A percentile compares a stretch with the other conserved stretches of the same genome.
These are phyloP conservation scores for Tuta absoluta DNA, from an alignment of 2,888 invertebrate genomes.

Conservation along the genomic window DNA sequence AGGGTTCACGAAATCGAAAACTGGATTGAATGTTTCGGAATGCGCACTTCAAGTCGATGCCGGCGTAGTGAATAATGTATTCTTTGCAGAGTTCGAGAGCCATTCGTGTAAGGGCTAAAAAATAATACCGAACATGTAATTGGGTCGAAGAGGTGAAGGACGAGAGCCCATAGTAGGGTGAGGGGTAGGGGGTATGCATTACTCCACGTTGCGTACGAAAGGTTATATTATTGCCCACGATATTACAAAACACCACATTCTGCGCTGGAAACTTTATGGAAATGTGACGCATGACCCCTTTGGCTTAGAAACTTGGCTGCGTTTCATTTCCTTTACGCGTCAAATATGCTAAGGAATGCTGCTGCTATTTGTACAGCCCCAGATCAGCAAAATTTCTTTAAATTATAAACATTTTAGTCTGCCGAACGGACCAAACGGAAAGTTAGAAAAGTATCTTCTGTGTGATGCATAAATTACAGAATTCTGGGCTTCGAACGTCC, in stretches of 20 bases:
- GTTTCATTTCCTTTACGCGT: conserved; percentile 45
- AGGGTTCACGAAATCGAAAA: conserved; percentile 20
- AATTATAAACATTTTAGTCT: not conserved
- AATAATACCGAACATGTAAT: conserved; percentile 51
- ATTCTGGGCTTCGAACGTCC: not conserved
- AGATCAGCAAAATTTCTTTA: not conserved
- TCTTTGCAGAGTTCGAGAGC: conserved; percentile 22
- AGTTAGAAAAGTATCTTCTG: not conserved
- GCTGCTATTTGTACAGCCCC: not conserved
- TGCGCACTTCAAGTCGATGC: conserved; percentile 10
- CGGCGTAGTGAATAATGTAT: conserved; percentile 27
- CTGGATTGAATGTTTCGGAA: conserved; percentile 21
- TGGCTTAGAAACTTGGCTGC: conserved; percentile 69
- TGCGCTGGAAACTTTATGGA: conserved; percentile 69
- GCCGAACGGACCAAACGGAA: not conserved
- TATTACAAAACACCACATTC: conserved; percentile 72
- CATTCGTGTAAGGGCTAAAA: conserved; percentile 18
- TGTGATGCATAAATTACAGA: not conserved
- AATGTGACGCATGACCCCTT: conserved; percentile 68
- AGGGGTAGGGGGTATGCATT: conserved; percentile 51
- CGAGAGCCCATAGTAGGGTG: conserved; percentile 52
- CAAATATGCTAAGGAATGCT: conserved; percentile 24
- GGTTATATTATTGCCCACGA: conserved; percentile 64
- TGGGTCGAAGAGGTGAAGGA: conserved; percentile 71
- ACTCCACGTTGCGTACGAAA: conserved; percentile 67